Base-by-base conservation (phyloP, 1,140 invertebrate genomes). In the Aphaenogaster ashmeadi region DNA sequence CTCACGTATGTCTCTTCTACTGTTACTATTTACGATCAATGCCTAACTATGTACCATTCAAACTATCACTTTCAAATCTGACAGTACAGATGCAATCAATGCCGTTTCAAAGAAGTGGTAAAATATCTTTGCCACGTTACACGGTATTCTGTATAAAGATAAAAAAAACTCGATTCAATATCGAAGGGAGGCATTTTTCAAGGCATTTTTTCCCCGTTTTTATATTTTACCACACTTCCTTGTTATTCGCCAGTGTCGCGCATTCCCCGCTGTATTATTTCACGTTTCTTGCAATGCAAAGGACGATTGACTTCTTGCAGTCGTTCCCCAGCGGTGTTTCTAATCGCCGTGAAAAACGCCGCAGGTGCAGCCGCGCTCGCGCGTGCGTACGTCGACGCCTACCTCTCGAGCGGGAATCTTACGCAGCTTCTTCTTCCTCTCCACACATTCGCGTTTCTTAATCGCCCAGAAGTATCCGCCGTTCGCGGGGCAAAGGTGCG, bases 271-370 rank as follows among this genome's bases (percentile, higher is more conserved):
- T 27, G 33, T 52, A 74, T 89, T 77, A 77, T 81, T 66, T 87
- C 77, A 13, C 84, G 33, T 84, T 87, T 85, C 72, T 89, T 78
- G 79, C 72, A 71, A 78, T 38, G 86, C 79, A 85, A 54, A 77
- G 38, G 62, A 72, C 67, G 60, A 86, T 79, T 72, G 69, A 52
- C 38, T 79, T 86, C 47, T 81, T 69, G 60, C 69, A 47, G 52
- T 77, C 69, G 54, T 80, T 54, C 54, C n/a, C 15, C 60, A 67
- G 33, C 60, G 41, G 75, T 86, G 60, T 74, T 86, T 87, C 83
- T 90, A 89, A 90, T 88, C 75, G 86, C 9, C 13, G 58, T 50
- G 87, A 60, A 77, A 90, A 87, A 86, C 44, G 60, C 71, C n/a
- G 87, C 87, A 90, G 87, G 87, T 90, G 88, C 81, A 84, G 58